Base-by-base conservation (phyloP, 2,888 invertebrate genomes). In the Dryococelus australis region DNA sequence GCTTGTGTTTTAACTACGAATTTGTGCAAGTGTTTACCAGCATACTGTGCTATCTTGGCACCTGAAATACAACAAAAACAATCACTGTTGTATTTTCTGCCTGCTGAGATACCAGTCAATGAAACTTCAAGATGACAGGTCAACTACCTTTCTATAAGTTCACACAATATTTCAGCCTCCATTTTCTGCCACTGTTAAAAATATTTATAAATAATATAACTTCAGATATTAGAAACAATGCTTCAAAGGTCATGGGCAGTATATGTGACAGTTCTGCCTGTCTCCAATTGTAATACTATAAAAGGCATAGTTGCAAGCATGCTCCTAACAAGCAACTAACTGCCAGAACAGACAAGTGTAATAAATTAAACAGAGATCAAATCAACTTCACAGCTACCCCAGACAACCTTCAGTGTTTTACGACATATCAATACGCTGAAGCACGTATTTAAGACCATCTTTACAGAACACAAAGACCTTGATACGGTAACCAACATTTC, bases 21-120 rank as follows among this genome's bases (percentile, higher is more conserved):
- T 92, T 98, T 98, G 93, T 99, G 99, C 89, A 99, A 94, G 94
- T 99, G 97, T 92, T 97, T 97, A 65, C 98, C 98, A 16, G 99
- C 98, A 93, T 98, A 97, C 92, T 99, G 97, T 13, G 99, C 98
- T 91, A 99, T 97, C 91, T 96, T 96, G 13, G 97, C 95, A 88
- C 98, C 98, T 95, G 93, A 90, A 92, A 94, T 87, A 85, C 85
- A 88, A 85, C 85, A 88, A 83, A 35, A 65, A 65, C 65, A 65
- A n/a, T 65, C 65, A n/a, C n/a, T 65, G 65, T 3, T n/a, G 65
- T 65, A 88, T 86, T 87, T 47, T 80, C 28, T 28, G 5, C 88
- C 47, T 43, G 20, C 13, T 51, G 16, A 80, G 43, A 84, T n/a
- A 8, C 80, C 26, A 28, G 26, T 26, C 26, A 28, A 28, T 80